Conservation (phyloP, 2,888 invertebrate genomes). For the Luffia ferchaultella region DNA sequence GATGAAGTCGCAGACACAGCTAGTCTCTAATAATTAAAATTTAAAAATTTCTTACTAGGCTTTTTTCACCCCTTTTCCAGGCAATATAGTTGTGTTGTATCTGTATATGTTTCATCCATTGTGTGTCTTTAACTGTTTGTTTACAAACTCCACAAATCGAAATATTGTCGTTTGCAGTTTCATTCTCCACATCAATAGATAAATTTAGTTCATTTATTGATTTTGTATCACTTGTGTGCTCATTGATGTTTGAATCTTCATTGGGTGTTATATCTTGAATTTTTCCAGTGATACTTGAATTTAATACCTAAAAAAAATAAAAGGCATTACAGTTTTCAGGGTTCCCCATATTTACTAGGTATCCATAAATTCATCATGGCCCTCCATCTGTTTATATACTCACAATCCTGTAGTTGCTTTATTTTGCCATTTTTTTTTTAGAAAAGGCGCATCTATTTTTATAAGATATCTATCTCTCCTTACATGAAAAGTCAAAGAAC, state of each 20-base stretch:
- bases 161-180: background rate
- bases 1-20: too few species aligned
- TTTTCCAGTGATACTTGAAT: background rate
- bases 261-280: background rate
- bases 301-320: too few species aligned
- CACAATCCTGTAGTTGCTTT: too few species aligned
- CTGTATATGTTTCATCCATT: conserved; percentile 31
- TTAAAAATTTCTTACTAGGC: conserved; percentile 24
- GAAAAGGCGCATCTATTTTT: too few species aligned
- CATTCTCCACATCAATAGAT: background rate
- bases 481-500: too few species aligned
- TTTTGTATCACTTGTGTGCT: background rate
- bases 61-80: conserved; percentile 28
- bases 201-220: background rate
- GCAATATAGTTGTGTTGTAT: conserved; percentile 33
- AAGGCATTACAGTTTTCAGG: too few species aligned
- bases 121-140: conserved; percentile 6
- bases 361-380: too few species aligned
- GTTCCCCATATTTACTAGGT: too few species aligned
- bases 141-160: conserved; percentile 14
- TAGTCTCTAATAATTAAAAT: too few species aligned
- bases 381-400: too few species aligned
- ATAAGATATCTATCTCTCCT: too few species aligned
- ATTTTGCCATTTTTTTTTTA: too few species aligned
- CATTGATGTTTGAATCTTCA: background rate